Percentiles rank a stretch among this genome's conserved stretches.
phyloP scores from a whole-genome alignment of 2,888 invertebrate species.

The Argynnis bischoffii region DNA sequence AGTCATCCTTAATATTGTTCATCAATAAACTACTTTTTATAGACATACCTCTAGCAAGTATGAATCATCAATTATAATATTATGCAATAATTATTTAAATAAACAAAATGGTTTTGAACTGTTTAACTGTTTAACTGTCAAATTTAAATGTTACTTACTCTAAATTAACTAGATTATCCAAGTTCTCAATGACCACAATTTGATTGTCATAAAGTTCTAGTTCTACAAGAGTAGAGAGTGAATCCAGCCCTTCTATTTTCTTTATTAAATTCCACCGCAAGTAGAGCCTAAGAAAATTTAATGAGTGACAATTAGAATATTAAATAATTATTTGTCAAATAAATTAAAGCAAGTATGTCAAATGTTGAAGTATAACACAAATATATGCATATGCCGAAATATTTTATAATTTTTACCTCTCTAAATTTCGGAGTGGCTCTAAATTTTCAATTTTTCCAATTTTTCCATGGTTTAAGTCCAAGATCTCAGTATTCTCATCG shows the following conservation, averaged over 20 bases:
- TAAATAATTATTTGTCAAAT: not conserved
- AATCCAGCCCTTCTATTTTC: conserved; percentile 93
- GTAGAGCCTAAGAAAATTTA: conserved; percentile 82
- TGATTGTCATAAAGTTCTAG: conserved; percentile 99
- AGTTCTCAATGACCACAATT: conserved; percentile 94
- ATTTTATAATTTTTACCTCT: conserved; percentile 72
- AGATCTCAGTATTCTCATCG: conserved; percentile 85
- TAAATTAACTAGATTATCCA: conserved; percentile 92
- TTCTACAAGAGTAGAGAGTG: conserved; percentile 89
- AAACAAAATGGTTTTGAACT: not conserved
- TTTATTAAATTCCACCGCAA: conserved; percentile 97
- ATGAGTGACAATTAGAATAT: not conserved
- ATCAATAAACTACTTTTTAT: not conserved
- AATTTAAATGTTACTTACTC: conserved; percentile 84
- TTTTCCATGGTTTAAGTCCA: conserved; percentile 96
- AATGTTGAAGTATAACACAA: not conserved
- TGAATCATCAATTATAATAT: too few relatives aligned
- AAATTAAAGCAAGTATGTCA: too few relatives aligned
- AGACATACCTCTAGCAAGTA: not conserved
- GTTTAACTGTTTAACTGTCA: too few relatives aligned
- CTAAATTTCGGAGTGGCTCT: conserved; percentile 87
- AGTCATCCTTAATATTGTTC: not conserved
- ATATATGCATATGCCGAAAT: not conserved
- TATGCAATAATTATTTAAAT: too few relatives aligned
- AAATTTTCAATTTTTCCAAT: conserved; percentile 93